Evolutionary conservation across 2,888 invertebrate genomes (phyloP), one percentile per base, ranked within the genome.

Genomic region (Eristalis arbustorum): DNA sequence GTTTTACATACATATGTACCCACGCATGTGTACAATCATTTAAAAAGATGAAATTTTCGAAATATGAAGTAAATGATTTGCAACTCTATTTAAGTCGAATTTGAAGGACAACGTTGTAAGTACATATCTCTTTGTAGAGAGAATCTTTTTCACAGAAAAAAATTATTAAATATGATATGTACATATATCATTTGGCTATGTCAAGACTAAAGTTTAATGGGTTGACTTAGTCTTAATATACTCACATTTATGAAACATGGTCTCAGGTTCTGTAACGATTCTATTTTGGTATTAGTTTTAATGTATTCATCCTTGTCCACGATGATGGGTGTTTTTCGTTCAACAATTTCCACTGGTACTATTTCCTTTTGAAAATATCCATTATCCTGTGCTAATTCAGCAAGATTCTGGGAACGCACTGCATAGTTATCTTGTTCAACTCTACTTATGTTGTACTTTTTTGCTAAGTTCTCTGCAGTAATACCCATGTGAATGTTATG

Each of bases 381-480:
- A 83, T 93, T 93, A 68, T 93, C 92, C 89, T 95, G 94, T 0
- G 97, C 96, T 14, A 89, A 90, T 88, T 94, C 94, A 42, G 95
- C 94, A 90, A 94, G 95, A 63, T 93, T 92, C 90, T 97, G 97
- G 2, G 97, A 97, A 67, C 93, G 90, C 0, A 94, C 92, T 0
- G 97, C 96, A 91, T 94, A 95, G 31, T 93, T 91, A 90, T 97
- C 97, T 91, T 97, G 97, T 11, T 95, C 94, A 90, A 94, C 93
- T 81, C 97, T 93, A 13, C 94, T 93, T 59, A 97, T 94, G 14
- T 93, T 92, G 91, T 94, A 96, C 82, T 94, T 92, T 89, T 95
- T 94, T 0, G 96, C 96, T 59, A 97, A 93, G 92, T 97, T 96
- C 93, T 97, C 97, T 83, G 96, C 96, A 87, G 97, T 97, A 34